These are phyloP conservation scores for Chorisops tibialis DNA, from an alignment of 2,888 invertebrate genomes.

Conservation along the genomic window DNA sequence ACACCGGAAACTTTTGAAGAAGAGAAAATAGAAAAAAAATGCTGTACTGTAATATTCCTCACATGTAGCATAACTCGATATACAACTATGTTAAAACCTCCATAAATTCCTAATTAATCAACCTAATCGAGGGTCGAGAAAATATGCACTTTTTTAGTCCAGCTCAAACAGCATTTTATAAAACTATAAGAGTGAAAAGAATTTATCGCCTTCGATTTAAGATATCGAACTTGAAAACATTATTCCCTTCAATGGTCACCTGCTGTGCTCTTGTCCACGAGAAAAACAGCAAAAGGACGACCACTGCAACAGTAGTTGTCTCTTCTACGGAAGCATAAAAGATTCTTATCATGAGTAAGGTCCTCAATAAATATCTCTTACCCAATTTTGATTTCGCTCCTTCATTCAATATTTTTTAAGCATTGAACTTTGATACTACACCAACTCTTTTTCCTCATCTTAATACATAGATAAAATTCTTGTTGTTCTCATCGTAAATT, in stretches of 20 bases:
- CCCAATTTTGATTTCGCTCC: slow-evolving; percentile 11
- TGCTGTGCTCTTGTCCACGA: not conserved
- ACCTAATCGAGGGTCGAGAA: not conserved
- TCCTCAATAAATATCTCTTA: not conserved
- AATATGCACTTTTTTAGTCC: slow-evolving; percentile 1
- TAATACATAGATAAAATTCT: not conserved
- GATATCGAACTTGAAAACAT: not conserved
- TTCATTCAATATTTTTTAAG: not conserved
- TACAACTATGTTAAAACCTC: not conserved
- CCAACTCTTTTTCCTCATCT: not conserved
- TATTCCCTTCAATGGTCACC: not conserved
- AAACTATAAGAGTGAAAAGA: not conserved
- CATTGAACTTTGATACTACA: not conserved
- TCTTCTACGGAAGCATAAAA: slow-evolving; percentile 3
- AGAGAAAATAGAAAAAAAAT: no score
- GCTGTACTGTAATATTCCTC: no score
- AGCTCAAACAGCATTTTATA: not conserved
- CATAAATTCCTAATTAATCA: slow-evolving; percentile 9
- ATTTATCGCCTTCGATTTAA: not conserved
- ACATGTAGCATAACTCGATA: no score
- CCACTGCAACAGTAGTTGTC: no score
- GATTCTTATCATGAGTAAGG: not conserved
- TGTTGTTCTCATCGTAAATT: slow-evolving; percentile 13
- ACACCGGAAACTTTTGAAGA: no score
- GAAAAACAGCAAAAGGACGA: not conserved